A percentile compares a stretch with the other conserved stretches of the same genome.
Conservation (phyloP, 2,888 invertebrate species). For the Epinotia bilunana region DNA sequence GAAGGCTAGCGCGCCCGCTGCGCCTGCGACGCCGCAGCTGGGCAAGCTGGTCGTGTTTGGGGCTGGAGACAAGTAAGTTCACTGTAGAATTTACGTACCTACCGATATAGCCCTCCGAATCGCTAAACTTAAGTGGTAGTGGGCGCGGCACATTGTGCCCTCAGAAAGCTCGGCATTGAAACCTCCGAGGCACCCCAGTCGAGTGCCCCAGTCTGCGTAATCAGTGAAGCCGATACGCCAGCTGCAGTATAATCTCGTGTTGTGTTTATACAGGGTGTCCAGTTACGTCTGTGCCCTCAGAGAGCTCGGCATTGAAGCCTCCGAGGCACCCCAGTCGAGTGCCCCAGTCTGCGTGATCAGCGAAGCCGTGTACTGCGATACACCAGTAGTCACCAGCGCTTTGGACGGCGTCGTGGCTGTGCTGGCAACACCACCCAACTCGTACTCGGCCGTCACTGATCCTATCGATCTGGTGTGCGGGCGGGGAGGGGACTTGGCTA, state of each 20-base stretch:
- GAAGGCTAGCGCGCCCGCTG: conserved; percentile 66
- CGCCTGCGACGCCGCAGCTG: conserved; percentile 72
- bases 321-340: conserved; percentile 66
- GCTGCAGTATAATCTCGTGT: neutral
- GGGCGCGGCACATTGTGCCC: conserved; percentile 70
- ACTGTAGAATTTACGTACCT: conserved; percentile 31
- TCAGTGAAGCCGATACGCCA: too few relatives aligned
- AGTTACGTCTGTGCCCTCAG: conserved; percentile 89
- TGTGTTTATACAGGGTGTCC: conserved; percentile 71
- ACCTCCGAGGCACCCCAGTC: conserved; percentile 71
- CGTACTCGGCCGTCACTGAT: conserved; percentile 91
- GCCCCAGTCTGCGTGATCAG: conserved; percentile 75
- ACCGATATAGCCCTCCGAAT: too few relatives aligned
- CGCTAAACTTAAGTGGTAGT: too few relatives aligned
- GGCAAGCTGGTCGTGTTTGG: conserved; percentile 79
- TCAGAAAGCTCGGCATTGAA: conserved; percentile 87
- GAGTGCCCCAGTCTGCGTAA: conserved; percentile 52
- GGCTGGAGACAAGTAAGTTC: conserved; percentile 76
- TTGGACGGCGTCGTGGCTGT: conserved; percentile 79
- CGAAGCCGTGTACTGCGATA: conserved; percentile 84
- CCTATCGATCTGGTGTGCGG: conserved; percentile 92
- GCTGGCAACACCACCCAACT: conserved; percentile 90
- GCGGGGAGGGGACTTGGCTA: conserved; percentile 90
- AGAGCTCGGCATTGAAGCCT: conserved; percentile 86
- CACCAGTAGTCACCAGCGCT: conserved; percentile 69